Evolutionary conservation across 2,113 vertebrate species (phyloP).

Genomic region (Pachycephala philippinensis): DNA sequence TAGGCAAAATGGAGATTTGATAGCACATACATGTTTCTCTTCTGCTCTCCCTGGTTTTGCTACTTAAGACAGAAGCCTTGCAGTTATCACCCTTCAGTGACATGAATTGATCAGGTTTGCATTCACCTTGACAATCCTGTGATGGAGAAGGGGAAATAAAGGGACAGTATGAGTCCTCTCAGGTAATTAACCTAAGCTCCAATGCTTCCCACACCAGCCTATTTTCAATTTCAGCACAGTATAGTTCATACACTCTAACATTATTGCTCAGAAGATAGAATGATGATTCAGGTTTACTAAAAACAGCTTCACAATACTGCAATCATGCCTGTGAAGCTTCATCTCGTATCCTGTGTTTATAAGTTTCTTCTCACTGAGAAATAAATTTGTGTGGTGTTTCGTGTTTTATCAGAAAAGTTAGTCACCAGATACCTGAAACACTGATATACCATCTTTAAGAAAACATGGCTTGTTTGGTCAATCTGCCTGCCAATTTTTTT

Average conservation of each 20-base stretch:
- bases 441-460: constrained; percentile 5
- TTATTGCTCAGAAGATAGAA: constrained; percentile 65
- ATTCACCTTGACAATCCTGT: neutral
- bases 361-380: constrained; percentile 62
- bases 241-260: constrained; percentile 56
- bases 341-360: constrained; percentile 22
- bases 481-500: neutral
- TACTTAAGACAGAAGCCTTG: neutral
- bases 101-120: neutral
- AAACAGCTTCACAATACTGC: constrained; percentile 55
- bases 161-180: neutral
- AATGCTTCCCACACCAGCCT: constrained; percentile 39
- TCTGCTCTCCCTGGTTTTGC: neutral
- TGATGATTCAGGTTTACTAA: constrained; percentile 59
- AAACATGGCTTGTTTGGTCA: constrained; percentile 6
- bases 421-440: constrained; percentile 43
- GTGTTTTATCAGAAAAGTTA: constrained; percentile 26
- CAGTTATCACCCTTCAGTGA: neutral
- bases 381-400: constrained; percentile 1
- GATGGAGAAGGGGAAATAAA: neutral
- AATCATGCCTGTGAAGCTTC: constrained; percentile 33
- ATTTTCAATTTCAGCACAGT: constrained; percentile 48
- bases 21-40: neutral
- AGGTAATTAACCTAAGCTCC: neutral
- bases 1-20: neutral